Evolutionary conservation across 2,797 vertebrate species (phyloP).

Genomic region (Anomalospiza imberbis): DNA sequence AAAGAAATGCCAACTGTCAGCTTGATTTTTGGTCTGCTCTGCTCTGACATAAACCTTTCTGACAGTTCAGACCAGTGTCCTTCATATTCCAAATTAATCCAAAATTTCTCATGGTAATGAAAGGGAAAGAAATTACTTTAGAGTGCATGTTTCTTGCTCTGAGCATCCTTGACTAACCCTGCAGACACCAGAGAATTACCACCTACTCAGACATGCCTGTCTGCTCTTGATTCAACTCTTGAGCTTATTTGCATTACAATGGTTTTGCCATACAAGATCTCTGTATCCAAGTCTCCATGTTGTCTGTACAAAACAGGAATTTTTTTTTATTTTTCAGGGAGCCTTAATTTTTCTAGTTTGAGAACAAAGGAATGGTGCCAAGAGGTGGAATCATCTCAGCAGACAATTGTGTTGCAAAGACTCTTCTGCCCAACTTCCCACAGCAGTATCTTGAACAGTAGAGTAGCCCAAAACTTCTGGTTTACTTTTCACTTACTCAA

Average conservation of each 20-base stretch:
- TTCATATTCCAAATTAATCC: conserved; percentile 47
- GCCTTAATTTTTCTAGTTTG: not conserved
- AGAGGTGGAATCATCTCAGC: not conserved
- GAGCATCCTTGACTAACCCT: conserved; percentile 38
- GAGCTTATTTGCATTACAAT: conserved; percentile 5
- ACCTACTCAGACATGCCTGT: not conserved
- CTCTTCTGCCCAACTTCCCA: not conserved
- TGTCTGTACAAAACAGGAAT: not conserved
- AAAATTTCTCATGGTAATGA: conserved; percentile 38
- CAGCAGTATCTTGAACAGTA: not conserved
- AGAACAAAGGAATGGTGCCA: not conserved
- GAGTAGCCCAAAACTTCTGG: not conserved
- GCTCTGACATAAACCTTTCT: conserved; percentile 38
- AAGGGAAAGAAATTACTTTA: conserved; percentile 22
- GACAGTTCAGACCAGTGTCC: conserved; percentile 52
- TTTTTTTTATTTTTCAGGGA: not conserved
- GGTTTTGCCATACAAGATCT: not conserved
- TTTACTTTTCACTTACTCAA: not conserved
- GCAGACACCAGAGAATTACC: conserved; percentile 35
- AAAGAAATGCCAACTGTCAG: conserved; percentile 59
- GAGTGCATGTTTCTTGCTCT: not conserved
- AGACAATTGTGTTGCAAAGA: not conserved
- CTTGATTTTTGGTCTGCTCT: conserved; percentile 35
- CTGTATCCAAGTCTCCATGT: not conserved
- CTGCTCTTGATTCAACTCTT: not conserved